These are phyloP conservation scores for Chaetura pelagica DNA, from an alignment of 2,113 vertebrate species.

Conservation along the genomic window DNA sequence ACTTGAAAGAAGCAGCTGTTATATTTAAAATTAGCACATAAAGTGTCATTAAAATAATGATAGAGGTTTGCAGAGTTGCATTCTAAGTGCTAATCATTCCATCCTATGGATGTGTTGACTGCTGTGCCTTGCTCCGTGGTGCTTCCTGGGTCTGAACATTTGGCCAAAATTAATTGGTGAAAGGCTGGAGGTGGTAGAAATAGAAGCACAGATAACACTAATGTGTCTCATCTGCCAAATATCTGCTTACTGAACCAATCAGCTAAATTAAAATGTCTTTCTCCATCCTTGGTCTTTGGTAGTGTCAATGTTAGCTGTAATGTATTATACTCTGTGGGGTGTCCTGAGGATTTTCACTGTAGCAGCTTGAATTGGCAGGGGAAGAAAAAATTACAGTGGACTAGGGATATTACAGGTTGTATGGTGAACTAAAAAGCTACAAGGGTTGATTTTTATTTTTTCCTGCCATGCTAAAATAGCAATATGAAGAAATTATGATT, in stretches of 20 bases:
- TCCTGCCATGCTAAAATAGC: not conserved
- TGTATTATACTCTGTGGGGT: not conserved
- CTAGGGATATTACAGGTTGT: not conserved
- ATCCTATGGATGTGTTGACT: not conserved
- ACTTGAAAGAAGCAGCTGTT: conserved; percentile 45
- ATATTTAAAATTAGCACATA: conserved; percentile 43
- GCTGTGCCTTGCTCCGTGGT: conserved; percentile 8
- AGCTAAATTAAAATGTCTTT: conserved; percentile 47
- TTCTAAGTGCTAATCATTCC: conserved; percentile 17
- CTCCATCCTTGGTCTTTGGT: not conserved
- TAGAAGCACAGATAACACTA: not conserved
- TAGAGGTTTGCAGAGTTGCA: not conserved
- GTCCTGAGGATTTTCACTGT: not conserved
- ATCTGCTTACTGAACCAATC: conserved; percentile 25
- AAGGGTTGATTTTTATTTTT: not conserved
- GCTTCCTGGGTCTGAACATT: conserved; percentile 1
- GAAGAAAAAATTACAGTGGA: not conserved
- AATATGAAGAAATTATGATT: not conserved
- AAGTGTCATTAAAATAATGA: conserved; percentile 39
- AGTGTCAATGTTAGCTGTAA: not conserved
- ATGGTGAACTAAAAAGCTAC: not conserved
- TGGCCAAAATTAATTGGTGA: not conserved
- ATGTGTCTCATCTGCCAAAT: conserved; percentile 44
- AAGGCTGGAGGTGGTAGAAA: not conserved
- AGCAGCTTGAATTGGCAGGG: not conserved